Base-by-base conservation (phyloP, 1,140 invertebrate genomes). In the Chymomyza costata region DNA sequence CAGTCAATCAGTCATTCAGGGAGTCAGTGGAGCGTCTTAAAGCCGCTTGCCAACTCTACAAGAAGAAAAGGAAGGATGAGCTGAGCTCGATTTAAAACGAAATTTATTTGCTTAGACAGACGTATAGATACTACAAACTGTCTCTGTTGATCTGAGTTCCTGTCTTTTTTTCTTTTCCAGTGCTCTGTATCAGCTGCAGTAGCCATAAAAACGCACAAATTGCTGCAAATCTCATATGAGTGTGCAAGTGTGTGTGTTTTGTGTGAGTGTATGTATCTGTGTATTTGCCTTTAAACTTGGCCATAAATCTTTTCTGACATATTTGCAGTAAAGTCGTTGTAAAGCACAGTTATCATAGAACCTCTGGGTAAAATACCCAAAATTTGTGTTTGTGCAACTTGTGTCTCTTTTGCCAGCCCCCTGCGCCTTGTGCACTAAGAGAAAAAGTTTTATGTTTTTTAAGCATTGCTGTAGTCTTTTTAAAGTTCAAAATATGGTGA, bases 281-380 rank as follows among this genome's bases (percentile, higher is more conserved):
- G 21, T 25, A 8, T 25, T 3, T 25, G 21, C 41, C 46, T 48
- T 49, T 14, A 37, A 48, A 55, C 30, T 66, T 31, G 62, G 57
- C 51, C 68, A 80, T 80, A 78, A 78, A 80, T 80, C 63, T 71
- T 76, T 25, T 46, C 45, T 65, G 61, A 51, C 62, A 65, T 60
- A 64, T 32, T 49, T 49, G 16, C 47, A 49, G 37, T 41, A 7
- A 18, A n/a, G 28, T 47, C 25, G 39, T 25, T 25, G 3, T 8
- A 3, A 8, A 25, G 21, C 21, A 25, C 3, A 25, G 21, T 25
- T 25, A 25, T 25, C 21, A 8, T 8, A 25, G 21, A 8, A 3
- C 21, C 21, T 25, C 21, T 25, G 3, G 21, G 21, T 6, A 34
- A 34, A 5, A 3, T 34, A n/a, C 5, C 5, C 10, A 34, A n/a